phyloP scores from a whole-genome alignment of 2,797 vertebrate species.

The Parambassis ranga region DNA sequence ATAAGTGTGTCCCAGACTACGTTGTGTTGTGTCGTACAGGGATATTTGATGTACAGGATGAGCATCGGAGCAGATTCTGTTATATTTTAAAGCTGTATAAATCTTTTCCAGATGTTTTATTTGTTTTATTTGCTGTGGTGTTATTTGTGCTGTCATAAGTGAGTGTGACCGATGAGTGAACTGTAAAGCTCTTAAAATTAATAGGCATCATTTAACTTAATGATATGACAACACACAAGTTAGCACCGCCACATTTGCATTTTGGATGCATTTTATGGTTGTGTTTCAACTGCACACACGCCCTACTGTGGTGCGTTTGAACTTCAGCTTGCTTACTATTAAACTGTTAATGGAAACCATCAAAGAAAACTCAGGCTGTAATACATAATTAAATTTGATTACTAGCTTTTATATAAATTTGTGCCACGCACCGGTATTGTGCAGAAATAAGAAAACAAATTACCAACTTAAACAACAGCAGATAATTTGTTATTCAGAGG shows the following conservation, averaged over 20 bases:
- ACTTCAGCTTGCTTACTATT: not conserved
- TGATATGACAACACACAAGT: not conserved
- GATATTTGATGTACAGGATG: not conserved
- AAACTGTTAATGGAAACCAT: not conserved
- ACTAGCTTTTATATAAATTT: too few relatives aligned
- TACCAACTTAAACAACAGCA: too few relatives aligned
- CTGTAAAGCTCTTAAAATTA: conserved; percentile 1
- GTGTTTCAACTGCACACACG: not conserved
- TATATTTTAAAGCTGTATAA: not conserved
- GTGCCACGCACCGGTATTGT: too few relatives aligned
- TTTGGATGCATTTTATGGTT: not conserved
- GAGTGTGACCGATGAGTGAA: conserved; percentile 6
- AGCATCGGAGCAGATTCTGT: not conserved
- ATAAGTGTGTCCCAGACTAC: not conserved
- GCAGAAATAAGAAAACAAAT: too few relatives aligned
- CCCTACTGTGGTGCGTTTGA: not conserved
- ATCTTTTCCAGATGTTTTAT: not conserved
- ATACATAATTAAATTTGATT: not conserved
- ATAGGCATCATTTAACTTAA: not conserved
- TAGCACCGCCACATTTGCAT: not conserved
- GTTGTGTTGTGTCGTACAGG: not conserved
- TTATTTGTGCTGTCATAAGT: too few relatives aligned
- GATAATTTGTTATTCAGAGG: too few relatives aligned
- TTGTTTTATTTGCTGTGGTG: not conserved
- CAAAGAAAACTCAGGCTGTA: not conserved